Evolutionary conservation across 1,140 invertebrate species (phyloP), one percentile per base, ranked within the genome.

Genomic region (Daktulosphaira vitifoliae): DNA sequence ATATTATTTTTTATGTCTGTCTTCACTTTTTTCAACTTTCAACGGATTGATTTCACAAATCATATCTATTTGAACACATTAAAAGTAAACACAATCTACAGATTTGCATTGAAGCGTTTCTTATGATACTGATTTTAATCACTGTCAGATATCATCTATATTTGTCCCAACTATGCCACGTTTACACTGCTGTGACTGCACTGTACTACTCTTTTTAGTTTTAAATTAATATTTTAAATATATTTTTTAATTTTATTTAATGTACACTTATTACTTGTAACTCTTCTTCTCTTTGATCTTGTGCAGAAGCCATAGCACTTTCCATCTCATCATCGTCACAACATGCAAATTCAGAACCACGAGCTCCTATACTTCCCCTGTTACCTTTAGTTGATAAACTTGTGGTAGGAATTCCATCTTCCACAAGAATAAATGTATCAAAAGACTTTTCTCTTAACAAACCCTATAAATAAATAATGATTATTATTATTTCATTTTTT

Each of bases 251-350:
- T 9, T 39, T 9, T 9, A 39, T 39, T 39, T 9, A 9, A 39
- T 39, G 38, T n/a, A n/a, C n/a, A 62, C 22, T 46, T 64, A 59
- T 50, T 70, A 81, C 79, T 80, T 93, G 89, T n/a, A 94, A 76
- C 73, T 96, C 92, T 70, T 92, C 90, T 75, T 95, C 90, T 65
- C 89, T 80, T 77, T 96, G 92, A 75, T 94, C 90, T 74, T 91
- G 87, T 9, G 90, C 87, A 18, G 91, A 92, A 7, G 92, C 89
- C 84, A 96, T 94, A 0, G 86, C 90, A 74, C 90, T 93, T 75
- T 96, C 92, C 6, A 83, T 78, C 75, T 97, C 92, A 70, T 92
- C 92, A 71, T 97, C 89, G 66, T 87, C 54, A 20, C 54, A 38
- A 46, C 44, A 62, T 6, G 44, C 54, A 62, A 62, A 62, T 62